Base-by-base conservation (phyloP, 2,113 vertebrate genomes). In the Chauna torquata region DNA sequence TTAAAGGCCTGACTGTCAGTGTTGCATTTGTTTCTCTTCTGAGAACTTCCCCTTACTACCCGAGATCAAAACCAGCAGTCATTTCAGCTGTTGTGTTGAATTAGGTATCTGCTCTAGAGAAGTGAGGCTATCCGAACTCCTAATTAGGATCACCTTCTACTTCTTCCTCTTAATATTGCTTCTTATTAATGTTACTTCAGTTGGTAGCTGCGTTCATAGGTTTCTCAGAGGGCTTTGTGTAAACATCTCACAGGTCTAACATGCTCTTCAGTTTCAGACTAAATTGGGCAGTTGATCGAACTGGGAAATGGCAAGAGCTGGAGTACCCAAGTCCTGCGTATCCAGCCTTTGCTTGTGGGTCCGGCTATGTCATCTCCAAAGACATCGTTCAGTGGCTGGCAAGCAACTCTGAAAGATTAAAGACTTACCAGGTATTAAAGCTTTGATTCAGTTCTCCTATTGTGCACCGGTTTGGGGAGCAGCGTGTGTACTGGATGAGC, bases 261-360 rank as follows among this genome's bases (percentile, higher is more conserved):
- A 2, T 42, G 74, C 8, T 88, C 97, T 97, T 98, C 96, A 99
- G 99, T 99, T 99, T 99, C 98, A 99, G 99, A 75, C 97, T 99
- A 97, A 99, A 99, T 32, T 99, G 99, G 99, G 99, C 99, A 4
- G 99, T 99, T 94, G 99, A 99, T 96, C 98, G 99, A 30, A 98
- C 99, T 2, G 99, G 99, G 64, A 99, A 99, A 95, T 99, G 99
- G 99, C 99, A 99, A 98, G 99, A 99, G 95, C 96, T 99, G 96
- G 99, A 99, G 90, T 99, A 99, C 62, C 98, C 99, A 8, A 99
- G 99, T 88, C 99, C 99, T 3, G 99, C 99, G 0, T 99, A 99
- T 96, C 99, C 99, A 5, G 99, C 99, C 12, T 99, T 99, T 42
- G 99, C 99, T 6, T 99, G 99, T 55, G 99, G 99, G 30, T 99